Evolutionary conservation across 2,888 invertebrate genomes (phyloP).

Genomic region (Nomada goodeniana): DNA sequence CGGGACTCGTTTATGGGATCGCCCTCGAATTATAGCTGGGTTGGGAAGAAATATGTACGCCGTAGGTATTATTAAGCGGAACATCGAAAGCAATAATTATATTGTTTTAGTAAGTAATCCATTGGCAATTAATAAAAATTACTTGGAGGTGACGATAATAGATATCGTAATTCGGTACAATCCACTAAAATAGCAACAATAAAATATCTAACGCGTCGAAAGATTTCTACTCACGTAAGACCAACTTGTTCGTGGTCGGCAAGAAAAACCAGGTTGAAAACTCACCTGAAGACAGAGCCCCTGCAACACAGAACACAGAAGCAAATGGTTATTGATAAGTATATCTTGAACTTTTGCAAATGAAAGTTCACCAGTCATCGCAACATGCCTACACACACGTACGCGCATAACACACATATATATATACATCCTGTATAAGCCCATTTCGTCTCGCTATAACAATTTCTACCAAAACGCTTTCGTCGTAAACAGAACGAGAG

Average conservation of each 20-base stretch:
- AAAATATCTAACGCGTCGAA: not conserved
- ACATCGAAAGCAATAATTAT: too few relatives aligned
- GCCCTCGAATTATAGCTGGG: not conserved
- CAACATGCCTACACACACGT: too few relatives aligned
- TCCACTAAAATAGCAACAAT: too few relatives aligned
- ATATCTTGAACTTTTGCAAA: not conserved
- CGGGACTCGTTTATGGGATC: slow-evolving; percentile 4
- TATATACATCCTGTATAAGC: not conserved
- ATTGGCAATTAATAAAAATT: too few relatives aligned
- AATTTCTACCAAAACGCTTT: slow-evolving; percentile 13
- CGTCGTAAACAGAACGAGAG: slow-evolving; percentile 18
- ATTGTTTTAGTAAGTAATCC: too few relatives aligned
- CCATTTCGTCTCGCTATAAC: slow-evolving; percentile 9
- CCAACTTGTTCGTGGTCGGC: not conserved
- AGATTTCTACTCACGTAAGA: not conserved
- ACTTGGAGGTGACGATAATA: too few relatives aligned
- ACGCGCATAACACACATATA: too few relatives aligned
- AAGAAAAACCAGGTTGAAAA: not conserved
- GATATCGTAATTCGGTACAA: too few relatives aligned
- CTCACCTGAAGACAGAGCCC: slow-evolving; percentile 32
- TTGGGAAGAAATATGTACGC: not conserved
- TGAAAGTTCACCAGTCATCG: not conserved
- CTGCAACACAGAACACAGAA: slow-evolving; percentile 5
- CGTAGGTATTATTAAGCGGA: too few relatives aligned
- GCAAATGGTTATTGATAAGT: not conserved